Evolutionary conservation across 2,888 invertebrate genomes (phyloP), one percentile per base, ranked within the genome.

Genomic region (Pimpla rufipes): DNA sequence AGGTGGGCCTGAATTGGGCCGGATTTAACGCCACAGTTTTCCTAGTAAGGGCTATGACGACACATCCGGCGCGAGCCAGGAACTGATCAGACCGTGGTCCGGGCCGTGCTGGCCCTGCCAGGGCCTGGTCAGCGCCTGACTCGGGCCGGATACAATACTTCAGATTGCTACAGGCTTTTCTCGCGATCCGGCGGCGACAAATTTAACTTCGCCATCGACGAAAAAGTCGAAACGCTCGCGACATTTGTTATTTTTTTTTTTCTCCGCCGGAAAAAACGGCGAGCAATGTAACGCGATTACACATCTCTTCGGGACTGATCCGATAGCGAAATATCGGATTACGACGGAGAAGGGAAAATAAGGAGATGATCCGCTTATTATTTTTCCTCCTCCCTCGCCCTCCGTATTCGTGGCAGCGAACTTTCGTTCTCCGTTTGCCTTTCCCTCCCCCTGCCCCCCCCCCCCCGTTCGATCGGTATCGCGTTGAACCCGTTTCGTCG

Each of bases 391-490:
- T 42, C 37, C n/a, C 75, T 62, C 8, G 8, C 37, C 35, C 52
- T 47, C 8, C 16, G n/a, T 29, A 10, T 35, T 18, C 10, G 23
- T 10, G 66, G 37, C 13, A 66, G 29, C 7, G 57, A 52, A 42
- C 76, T 59, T 57, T 68, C 45, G 67, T 67, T 68, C 13, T 66
- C 29, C 40, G 57, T 73, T 21, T 5, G 29, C 29, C 29, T 29
- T 5, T 29, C 29, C 5, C 29, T 29, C 29, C 29, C 29, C 29
- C 29, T 5, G 2, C 29, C 5, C 29, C 29, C n/a, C 57, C 42
- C 6, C 57, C 16, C 37, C 78, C 42, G 64, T 78, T 79, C 73
- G 79, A 75, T 83, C 70, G 59, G 79, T 66, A 79, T 71, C 79
- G 73, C 62, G 62, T 47, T 5, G 29, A 47, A 50, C 62, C 35